Base-by-base conservation (phyloP, 1,140 invertebrate species). In the Euura saliciscinereae region DNA sequence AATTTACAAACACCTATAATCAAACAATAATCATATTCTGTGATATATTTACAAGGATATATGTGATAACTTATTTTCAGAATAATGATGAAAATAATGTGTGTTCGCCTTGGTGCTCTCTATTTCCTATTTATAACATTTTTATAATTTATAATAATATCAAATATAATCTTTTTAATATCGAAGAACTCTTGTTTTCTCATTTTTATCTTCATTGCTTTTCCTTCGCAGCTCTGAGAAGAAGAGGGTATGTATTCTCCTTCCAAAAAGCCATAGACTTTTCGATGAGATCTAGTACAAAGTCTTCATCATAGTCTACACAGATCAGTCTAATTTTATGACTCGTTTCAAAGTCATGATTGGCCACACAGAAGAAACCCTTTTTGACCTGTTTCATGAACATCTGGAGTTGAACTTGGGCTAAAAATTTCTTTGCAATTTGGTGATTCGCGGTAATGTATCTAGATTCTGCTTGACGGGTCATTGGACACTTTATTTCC, bases 381-480 rank as follows among this genome's bases (percentile, higher is more conserved):
- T 85, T 86, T 45, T 76, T 79, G 0, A 85, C 83, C 46, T 82
- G 83, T 6, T 78, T 81, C 43, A 87, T 72, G 64, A 82, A 84
- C 87, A 89, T 89, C 79, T 89, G 88, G n/a, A 88, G 77, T 73
- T 88, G 86, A 43, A 89, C 85, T 76, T 89, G 87, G 7, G 86
- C 87, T 76, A 84, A 83, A 67, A 84, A 87, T 72, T 87, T 89
- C 1, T 79, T 78, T 2, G 76, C 78, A 42, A 88, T 83, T 42
- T 84, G 79, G 46, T 83, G 78, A 4, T 82, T 73, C 43, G 65
- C 44, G 44, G 77, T 78, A 7, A 85, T 75, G 74, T 87, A 88
- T 51, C 82, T 83, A 66, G 81, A 78, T 59, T 86, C 80, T 67
- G 83, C 84, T 72, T 86, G 84, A 59, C 84, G 79, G 8, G 78